A percentile compares a stretch with the other conserved stretches of the same genome.
These are phyloP conservation scores for Leuciscus idus DNA, from an alignment of 2,113 vertebrate species.

Conservation along the genomic window DNA sequence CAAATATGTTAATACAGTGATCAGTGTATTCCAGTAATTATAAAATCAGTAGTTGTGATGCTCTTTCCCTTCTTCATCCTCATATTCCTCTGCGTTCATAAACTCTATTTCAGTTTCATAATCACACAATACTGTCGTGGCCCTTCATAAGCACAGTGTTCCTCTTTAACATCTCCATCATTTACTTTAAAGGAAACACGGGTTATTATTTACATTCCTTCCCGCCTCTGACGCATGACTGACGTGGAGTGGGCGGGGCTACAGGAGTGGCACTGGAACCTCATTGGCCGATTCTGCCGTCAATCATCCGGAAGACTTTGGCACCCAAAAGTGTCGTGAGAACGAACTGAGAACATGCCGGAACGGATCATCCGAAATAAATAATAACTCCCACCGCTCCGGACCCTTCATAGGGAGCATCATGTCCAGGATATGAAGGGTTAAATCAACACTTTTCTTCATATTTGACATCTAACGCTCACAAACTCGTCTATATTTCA, in stretches of 20 bases:
- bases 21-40: slow-evolving; percentile 78
- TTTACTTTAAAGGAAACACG: background rate
- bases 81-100: background rate
- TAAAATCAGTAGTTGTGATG: slow-evolving; percentile 79
- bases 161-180: background rate
- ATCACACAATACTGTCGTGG: too few species aligned
- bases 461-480: background rate
- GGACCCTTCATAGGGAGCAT: background rate
- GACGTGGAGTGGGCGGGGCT: background rate
- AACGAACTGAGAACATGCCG: too few species aligned
- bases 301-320: slow-evolving; percentile 21
- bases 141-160: too few species aligned
- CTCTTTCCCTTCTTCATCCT: slow-evolving; percentile 40
- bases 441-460: background rate
- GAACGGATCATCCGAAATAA: background rate
- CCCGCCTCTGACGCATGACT: background rate
- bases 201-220: slow-evolving; percentile 9
- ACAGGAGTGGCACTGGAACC: background rate
- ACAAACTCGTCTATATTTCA: background rate
- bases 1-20: slow-evolving; percentile 79
- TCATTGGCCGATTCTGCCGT: slow-evolving; percentile 9
- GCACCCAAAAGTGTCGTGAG: background rate
- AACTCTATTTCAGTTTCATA: background rate
- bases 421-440: background rate
- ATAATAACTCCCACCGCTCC: background rate